Base-by-base conservation (phyloP, 2,888 invertebrate species). In the Scaptomyza caliginosa region DNA sequence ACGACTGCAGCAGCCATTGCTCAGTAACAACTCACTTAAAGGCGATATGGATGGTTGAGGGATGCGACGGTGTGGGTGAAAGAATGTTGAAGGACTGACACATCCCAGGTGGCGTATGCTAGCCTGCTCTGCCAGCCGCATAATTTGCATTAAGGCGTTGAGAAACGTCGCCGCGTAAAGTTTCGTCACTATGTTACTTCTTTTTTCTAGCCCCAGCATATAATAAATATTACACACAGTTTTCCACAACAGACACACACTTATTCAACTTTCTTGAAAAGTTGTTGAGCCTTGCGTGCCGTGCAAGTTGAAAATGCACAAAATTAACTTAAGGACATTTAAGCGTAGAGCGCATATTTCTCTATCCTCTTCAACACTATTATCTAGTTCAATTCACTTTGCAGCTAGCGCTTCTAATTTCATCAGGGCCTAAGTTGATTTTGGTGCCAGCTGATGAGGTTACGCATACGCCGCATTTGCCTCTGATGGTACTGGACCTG, bases 111-210 rank as follows among this genome's bases (percentile, higher is more conserved):
- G 69, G 63, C n/a, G 17, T 2, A 21, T 24, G 17, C 10, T 38
- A 26, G n/a, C 0, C 38, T 49, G 24, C 23, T 49, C 16, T 58
- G 72, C 51, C 55, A 49, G 58, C 60, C 83, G 70, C 79, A 85
- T 85, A 81, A 85, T 85, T 80, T 80, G 67, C 72, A 34, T 40
- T 67, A 78, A 69, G 58, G 40, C 83, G 76, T 77, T 50, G 32
- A 75, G 83, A 85, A 78, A 78, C 76, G 83, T 78, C 86, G 69
- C 66, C 62, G 67, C 59, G 58, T 49, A 64, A 80, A 85, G 46
- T 78, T 85, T 78, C 59, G 73, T 66, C 73, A 62, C 59, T 59
- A 63, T 56, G 64, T 67, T 74, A 60, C 59, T 57, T 48, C 62
- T 66, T 83, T 79, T 65, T 64, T 49, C 55, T 62, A 67, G 52